Evolutionary conservation across 2,888 invertebrate genomes (phyloP).

Genomic region (Eucera pruinosa): DNA sequence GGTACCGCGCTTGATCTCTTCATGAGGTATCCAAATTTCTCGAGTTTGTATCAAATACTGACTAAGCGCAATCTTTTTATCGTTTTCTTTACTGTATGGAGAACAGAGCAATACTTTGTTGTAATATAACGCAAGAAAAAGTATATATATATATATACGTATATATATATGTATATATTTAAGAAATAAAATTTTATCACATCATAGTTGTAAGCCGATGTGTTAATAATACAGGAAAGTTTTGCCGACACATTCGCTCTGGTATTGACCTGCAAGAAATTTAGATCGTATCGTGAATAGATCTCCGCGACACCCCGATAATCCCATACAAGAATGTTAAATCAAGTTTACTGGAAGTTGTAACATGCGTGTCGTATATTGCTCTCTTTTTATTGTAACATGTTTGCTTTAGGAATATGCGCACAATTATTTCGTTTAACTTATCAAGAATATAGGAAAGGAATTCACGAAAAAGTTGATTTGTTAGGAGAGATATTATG

Average conservation of each 20-base stretch:
- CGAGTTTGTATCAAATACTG: slow-evolving; percentile 33
- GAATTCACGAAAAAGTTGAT: neutral
- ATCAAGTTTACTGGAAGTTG: slow-evolving; percentile 76
- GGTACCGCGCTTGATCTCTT: slow-evolving; percentile 62
- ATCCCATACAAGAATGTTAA: slow-evolving; percentile 74
- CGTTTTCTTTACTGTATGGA: neutral
- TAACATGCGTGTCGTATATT: slow-evolving; percentile 66
- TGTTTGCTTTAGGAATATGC: neutral
- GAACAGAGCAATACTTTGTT: slow-evolving; percentile 10
- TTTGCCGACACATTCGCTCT: slow-evolving; percentile 10
- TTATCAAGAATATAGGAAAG: neutral
- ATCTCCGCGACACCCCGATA: slow-evolving; percentile 78
- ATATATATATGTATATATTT: slow-evolving; percentile 4
- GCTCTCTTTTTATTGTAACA: slow-evolving; percentile 40
- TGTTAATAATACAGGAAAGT: slow-evolving; percentile 15
- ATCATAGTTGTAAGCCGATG: neutral
- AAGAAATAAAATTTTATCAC: slow-evolving; percentile 3
- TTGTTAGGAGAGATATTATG: neutral
- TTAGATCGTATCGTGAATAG: slow-evolving; percentile 62
- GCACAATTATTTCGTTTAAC: slow-evolving; percentile 1
- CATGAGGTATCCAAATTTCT: slow-evolving; percentile 56
- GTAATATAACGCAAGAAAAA: neutral
- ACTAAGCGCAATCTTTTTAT: slow-evolving; percentile 11
- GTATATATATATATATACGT: neutral
- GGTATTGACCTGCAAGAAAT: slow-evolving; percentile 36